A percentile compares a stretch with the other conserved stretches of the same genome.
phyloP scores from a whole-genome alignment of 2,113 vertebrate genomes.

The Hippocampus guttulatus region DNA sequence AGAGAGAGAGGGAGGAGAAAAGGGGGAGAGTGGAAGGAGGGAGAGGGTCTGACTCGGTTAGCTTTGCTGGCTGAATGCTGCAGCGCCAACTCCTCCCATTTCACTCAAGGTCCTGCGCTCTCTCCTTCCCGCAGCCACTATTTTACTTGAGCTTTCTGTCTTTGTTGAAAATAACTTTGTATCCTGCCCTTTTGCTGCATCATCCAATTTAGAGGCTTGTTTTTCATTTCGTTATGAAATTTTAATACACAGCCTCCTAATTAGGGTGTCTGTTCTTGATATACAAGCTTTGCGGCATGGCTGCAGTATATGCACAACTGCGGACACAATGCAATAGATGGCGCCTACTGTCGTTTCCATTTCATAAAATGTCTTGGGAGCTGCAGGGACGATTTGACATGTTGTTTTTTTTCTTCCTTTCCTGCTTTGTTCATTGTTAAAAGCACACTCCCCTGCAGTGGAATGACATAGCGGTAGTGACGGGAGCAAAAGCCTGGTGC shows the following conservation, averaged over 20 bases:
- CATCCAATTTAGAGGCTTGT: conserved; percentile 69
- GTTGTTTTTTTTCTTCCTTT: background rate
- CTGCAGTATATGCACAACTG: conserved; percentile 19
- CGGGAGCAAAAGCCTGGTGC: conserved; percentile 55
- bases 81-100: conserved; percentile 71
- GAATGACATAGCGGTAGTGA: conserved; percentile 60
- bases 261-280: conserved; percentile 50
- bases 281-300: conserved; percentile 25
- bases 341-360: conserved; percentile 47
- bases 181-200: conserved; percentile 48
- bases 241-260: conserved; percentile 74
- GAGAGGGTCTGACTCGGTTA: conserved; percentile 72
- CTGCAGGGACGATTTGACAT: conserved; percentile 54
- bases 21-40: conserved; percentile 51
- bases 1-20: conserved; percentile 64
- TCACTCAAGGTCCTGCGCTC: conserved; percentile 55
- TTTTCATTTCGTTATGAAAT: conserved; percentile 69
- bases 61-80: conserved; percentile 70
- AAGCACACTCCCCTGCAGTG: conserved; percentile 64
- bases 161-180: conserved; percentile 45
- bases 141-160: conserved; percentile 47
- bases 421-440: conserved; percentile 57
- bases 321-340: conserved; percentile 39
- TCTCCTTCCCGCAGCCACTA: conserved; percentile 18
- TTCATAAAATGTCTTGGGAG: conserved; percentile 56